phyloP scores from a whole-genome alignment of 2,888 invertebrate species.

The Agelastica alni region DNA sequence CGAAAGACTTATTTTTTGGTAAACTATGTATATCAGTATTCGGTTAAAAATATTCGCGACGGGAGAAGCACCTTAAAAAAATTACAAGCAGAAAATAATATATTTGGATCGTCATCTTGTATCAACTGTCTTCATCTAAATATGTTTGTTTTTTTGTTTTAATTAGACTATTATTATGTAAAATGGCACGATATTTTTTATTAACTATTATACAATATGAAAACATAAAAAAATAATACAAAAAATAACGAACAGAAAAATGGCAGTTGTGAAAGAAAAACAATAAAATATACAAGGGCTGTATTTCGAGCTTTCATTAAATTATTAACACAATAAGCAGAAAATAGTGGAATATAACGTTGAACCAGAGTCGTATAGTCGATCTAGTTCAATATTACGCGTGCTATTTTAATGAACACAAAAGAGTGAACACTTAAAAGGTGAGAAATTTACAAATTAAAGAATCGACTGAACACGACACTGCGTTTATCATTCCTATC shows the following conservation, averaged over 20 bases:
- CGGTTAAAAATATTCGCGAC: conserved; percentile 4
- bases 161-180: conserved; percentile 47
- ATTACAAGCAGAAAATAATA: conserved; percentile 26
- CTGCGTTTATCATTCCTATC: conserved; percentile 20
- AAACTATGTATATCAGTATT: too few relatives aligned
- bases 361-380: conserved; percentile 29
- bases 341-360: conserved; percentile 38
- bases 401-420: conserved; percentile 46
- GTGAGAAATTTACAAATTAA: conserved; percentile 28
- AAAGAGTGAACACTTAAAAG: conserved; percentile 46
- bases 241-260: conserved; percentile 51
- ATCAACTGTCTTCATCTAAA: conserved; percentile 3
- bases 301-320: conserved; percentile 41
- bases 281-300: conserved; percentile 33
- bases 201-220: conserved; percentile 47
- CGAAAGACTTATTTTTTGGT: too few relatives aligned
- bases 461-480: conserved; percentile 29
- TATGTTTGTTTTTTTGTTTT: conserved; percentile 15
- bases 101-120: conserved; percentile 41
- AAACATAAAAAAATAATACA: conserved; percentile 48
- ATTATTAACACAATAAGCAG: conserved; percentile 35
- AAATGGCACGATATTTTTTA: conserved; percentile 54
- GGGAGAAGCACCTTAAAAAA: conserved; percentile 27
- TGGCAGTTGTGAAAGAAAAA: conserved; percentile 52
- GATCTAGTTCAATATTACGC: conserved; percentile 32